Percentiles rank a stretch among this genome's conserved stretches.
Conservation (phyloP, 2,113 vertebrate genomes). For the Physeter macrocephalus region DNA sequence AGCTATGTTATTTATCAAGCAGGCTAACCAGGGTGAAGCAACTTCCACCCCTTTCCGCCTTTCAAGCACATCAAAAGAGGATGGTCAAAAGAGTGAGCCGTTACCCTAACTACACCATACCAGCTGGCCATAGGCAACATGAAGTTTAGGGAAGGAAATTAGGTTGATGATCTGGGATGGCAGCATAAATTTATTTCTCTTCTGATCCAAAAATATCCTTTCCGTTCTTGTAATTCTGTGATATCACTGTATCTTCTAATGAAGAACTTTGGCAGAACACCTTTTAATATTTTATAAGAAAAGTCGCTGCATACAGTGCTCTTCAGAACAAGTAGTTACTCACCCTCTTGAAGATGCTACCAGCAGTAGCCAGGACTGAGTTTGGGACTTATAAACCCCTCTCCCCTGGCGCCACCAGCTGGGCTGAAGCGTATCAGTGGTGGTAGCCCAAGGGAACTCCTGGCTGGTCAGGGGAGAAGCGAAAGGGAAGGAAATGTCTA, state of each 20-base stretch:
- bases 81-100: neutral
- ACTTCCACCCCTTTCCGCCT: neutral
- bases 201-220: slow-evolving; percentile 12
- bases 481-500: neutral
- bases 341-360: slow-evolving; percentile 20
- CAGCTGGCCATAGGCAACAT: neutral
- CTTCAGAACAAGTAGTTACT: slow-evolving; percentile 25
- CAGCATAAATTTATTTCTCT: slow-evolving; percentile 19
- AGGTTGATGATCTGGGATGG: neutral
- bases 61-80: slow-evolving; percentile 48
- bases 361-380: neutral
- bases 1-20: slow-evolving; percentile 41
- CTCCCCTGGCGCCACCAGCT: neutral
- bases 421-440: neutral
- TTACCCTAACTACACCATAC: neutral
- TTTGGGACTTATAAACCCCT: neutral
- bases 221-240: slow-evolving; percentile 5
- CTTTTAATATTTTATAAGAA: slow-evolving; percentile 65
- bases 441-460: neutral
- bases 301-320: neutral
- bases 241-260: slow-evolving; percentile 32
- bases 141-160: slow-evolving; percentile 26
- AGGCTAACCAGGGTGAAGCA: neutral
- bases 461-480: neutral
- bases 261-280: slow-evolving; percentile 46